Conservation (phyloP, 37 sponge, comb jelly and placozoan genomes). For the Petrosia ficiformis region DNA sequence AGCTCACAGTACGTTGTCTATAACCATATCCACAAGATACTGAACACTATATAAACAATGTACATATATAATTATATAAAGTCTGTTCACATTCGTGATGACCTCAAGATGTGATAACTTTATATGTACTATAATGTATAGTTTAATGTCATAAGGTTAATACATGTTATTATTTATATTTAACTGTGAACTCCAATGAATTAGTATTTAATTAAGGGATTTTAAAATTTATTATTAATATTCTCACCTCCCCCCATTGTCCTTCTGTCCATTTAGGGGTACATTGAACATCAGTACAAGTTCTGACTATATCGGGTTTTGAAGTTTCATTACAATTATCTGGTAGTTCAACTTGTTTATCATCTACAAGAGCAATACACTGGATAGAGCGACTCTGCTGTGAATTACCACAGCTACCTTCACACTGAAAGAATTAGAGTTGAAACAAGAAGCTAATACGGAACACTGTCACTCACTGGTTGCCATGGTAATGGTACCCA, state of each 20-base stretch:
- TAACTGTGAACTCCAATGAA: too few relatives aligned
- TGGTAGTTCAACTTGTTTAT: neutral
- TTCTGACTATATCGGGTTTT: neutral
- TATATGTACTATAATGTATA: too few relatives aligned
- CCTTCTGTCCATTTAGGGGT: constrained; percentile 6
- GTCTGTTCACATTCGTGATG: too few relatives aligned
- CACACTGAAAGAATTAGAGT: neutral
- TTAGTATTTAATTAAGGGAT: too few relatives aligned
- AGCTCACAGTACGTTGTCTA: constrained; percentile 9
- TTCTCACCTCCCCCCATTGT: constrained; percentile 12
- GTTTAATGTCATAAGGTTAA: too few relatives aligned
- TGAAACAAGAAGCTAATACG: neutral
- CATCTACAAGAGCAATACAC: neutral
- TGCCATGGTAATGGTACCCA: neutral
- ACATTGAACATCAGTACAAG: neutral
- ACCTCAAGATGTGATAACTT: too few relatives aligned
- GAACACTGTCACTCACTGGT: neutral
- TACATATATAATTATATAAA: too few relatives aligned
- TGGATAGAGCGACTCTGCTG: neutral
- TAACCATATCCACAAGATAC: constrained; percentile 18
- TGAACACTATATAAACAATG: constrained; percentile 15
- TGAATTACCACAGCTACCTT: neutral
- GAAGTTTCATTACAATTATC: neutral
- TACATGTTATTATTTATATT: too few relatives aligned
- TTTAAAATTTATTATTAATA: too few relatives aligned